Percentiles rank a stretch among this genome's conserved stretches.
These are phyloP conservation scores for Euthynnus affinis DNA, from an alignment of 2,797 vertebrate genomes.

Conservation along the genomic window DNA sequence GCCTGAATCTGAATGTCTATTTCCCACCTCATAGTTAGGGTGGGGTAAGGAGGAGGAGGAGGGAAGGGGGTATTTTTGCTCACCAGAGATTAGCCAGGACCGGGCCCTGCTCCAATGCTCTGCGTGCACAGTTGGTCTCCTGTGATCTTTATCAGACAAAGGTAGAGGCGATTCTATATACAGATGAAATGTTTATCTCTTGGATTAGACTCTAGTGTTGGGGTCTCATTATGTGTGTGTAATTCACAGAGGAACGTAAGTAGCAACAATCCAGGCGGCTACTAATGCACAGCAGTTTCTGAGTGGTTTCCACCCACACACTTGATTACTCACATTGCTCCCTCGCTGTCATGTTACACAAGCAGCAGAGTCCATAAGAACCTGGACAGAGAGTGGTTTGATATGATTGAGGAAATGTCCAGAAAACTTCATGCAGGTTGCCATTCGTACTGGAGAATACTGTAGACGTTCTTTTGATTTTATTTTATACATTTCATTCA, in stretches of 20 bases:
- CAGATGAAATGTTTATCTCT: conserved; percentile 36
- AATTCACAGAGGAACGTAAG: conserved; percentile 44
- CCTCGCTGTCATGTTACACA: conserved; percentile 27
- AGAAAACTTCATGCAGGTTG: conserved; percentile 1
- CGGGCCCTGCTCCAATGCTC: conserved; percentile 9
- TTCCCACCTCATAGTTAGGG: conserved; percentile 57
- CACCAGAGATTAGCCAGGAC: conserved; percentile 30
- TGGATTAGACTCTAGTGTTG: conserved; percentile 21
- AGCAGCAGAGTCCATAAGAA: conserved; percentile 35
- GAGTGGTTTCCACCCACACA: conserved; percentile 59
- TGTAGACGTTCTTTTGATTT: not conserved
- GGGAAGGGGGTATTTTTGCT: not conserved
- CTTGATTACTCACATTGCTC: conserved; percentile 24
- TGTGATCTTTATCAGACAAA: conserved; percentile 31
- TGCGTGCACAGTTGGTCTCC: conserved; percentile 24
- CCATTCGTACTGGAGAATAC: not conserved
- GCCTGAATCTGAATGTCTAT: conserved; percentile 58
- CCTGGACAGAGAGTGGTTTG: conserved; percentile 1
- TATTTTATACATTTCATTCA: not conserved
- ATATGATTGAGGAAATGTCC: not conserved
- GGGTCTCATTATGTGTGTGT: conserved; percentile 41
- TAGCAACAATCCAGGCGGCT: conserved; percentile 42
- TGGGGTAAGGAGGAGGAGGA: not conserved
- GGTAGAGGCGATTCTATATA: conserved; percentile 1
- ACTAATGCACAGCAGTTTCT: conserved; percentile 51